Evolutionary conservation across 2,888 invertebrate species (phyloP), one percentile per base, ranked within the genome.

Genomic region (Lithophane socia): DNA sequence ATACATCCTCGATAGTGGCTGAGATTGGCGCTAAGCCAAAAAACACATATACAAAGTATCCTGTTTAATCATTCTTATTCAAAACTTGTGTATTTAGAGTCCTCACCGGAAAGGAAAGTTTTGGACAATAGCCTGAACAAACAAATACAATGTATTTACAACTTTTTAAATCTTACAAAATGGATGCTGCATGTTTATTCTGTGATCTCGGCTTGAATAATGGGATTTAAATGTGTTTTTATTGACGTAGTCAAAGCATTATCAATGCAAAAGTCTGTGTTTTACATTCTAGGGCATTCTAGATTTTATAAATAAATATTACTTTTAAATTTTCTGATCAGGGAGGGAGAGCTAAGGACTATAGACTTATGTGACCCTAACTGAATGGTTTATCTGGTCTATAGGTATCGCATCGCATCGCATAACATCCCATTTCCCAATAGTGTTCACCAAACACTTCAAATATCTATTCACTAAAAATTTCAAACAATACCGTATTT

Each of bases 21-120:
- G 65, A 80, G 73, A 85, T 80, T 88, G 87, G 87, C 84, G 63
- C 68, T 44, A 18, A 64, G 87, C 87, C 87, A 87, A 79, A 49
- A 66, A 75, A 87, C 58, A 70, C 73, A 66, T 16, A 82, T 65
- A n/a, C n/a, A n/a, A n/a, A 73, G 72, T 79, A 84, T 84, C 87
- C 87, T 87, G 83, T 83, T 88, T 78, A 80, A 83, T 84, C 69
- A 84, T 83, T 83, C 80, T 80, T 80, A 84, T 84, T 86, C 80
- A 80, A 88, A 88, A 84, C 85, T 84, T 87, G 80, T 86, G 54
- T 86, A 84, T 87, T 87, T 86, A 80, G 71, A 78, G 49, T 75
- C 68, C 64, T 67, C 77, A 74, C 75, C 79, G 81, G 85, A 86
- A 84, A 85, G 77, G 77, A 88, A 89, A 87, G 83, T 84, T 80